Evolutionary conservation across 1,140 invertebrate genomes (phyloP), one percentile per base, ranked within the genome.

Genomic region (Epicauta chinensis): DNA sequence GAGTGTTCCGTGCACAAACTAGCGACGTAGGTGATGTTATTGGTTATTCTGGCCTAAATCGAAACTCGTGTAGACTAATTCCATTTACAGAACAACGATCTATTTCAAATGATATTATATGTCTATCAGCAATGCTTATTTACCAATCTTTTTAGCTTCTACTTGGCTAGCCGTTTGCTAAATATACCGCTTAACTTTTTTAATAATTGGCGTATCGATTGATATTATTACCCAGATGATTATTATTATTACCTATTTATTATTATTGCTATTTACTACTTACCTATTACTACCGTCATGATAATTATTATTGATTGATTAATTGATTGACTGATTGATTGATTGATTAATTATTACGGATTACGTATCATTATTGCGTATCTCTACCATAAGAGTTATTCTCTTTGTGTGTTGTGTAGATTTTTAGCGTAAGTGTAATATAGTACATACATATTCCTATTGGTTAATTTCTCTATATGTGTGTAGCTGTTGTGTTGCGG

Each of bases 371-470:
- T 59, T 39, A 47, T 47, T 49, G 31, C 59, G 52, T 65, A 60
- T 68, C 55, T 64, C 58, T 65, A 68, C 23, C 64, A 65, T 69
- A 65, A 64, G 61, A 62, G 54, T 63, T 64, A 67, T 23, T 62
- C 62, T 70, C 67, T 70, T 70, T 70, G 68, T 70, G 68, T 70
- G 67, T 69, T 70, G 68, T 70, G 68, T 70, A 69, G 68, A 63
- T 62, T 61, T 68, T 58, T 69, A 70, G 67, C 50, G 55, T 71
- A 70, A 68, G 64, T 70, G 68, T 70, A 70, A 66, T 58, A 68
- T 70, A 70, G 65, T 66, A 58, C 53, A 57, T 63, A 63, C 65
- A 68, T 66, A 70, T 66, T 70, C 64, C 63, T 64, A 67, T 68
- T 62, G 65, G 65, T 69, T 70, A 67, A 61, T 67, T 70, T 70